Conservation (phyloP, 2,797 vertebrate genomes). For the Limnodromus scolopaceus region DNA sequence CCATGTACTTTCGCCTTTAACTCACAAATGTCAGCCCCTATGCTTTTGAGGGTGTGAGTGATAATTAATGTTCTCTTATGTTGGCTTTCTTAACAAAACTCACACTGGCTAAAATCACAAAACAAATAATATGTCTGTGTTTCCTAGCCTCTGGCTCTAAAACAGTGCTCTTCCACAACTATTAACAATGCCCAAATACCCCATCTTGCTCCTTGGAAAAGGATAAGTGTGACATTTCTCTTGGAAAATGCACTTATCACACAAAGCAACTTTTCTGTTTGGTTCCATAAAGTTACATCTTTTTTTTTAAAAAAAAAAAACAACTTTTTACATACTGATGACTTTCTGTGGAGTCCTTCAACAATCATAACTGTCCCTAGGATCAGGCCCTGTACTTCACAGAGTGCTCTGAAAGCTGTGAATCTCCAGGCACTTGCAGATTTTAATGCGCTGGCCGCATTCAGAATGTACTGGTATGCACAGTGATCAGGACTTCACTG, state of each 20-base stretch:
- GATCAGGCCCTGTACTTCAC: not conserved
- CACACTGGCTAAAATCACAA: slow-evolving; percentile 2
- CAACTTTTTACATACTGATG: not conserved
- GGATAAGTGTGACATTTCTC: not conserved
- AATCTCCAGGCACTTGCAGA: not conserved
- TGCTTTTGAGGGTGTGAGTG: not conserved
- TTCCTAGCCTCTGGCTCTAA: not conserved
- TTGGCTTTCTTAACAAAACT: slow-evolving; percentile 29
- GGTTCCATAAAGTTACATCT: not conserved
- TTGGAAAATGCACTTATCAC: not conserved
- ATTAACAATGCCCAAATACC: not conserved
- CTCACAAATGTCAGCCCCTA: not conserved
- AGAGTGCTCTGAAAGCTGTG: not conserved
- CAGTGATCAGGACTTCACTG: not conserved
- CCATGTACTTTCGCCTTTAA: not conserved
- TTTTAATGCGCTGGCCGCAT: not conserved
- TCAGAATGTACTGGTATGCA: not conserved
- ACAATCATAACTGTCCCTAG: not conserved
- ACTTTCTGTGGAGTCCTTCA: not conserved
- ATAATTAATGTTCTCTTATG: slow-evolving; percentile 13
- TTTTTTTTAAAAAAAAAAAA: not conserved
- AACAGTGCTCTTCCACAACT: not conserved
- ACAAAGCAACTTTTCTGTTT: not conserved
- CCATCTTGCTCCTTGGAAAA: not conserved
- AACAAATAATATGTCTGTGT: not conserved